Evolutionary conservation across 2,888 invertebrate species (phyloP), one percentile per base, ranked within the genome.

Genomic region (Cancer borealis): DNA sequence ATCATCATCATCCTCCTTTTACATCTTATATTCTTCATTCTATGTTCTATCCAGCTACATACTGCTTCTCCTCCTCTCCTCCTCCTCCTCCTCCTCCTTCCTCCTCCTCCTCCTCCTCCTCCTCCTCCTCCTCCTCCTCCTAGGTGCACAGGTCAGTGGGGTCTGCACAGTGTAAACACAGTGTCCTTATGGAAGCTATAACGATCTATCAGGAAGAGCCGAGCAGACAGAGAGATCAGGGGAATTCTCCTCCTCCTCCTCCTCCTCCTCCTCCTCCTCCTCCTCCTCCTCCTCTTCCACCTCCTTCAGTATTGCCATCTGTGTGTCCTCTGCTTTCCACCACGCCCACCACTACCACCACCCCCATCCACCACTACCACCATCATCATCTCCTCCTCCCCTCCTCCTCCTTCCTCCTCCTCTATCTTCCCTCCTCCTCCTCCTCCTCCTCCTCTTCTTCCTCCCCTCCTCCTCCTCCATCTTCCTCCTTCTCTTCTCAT

Each of bases 131-230:
- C 49, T 49, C 49, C 12, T 49, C 12, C 12, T 90, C 26, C 90
- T 26, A 14, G 87, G 60, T 88, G 88, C 60, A 92, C 88, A 92
- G 92, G 92, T 92, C 92, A 92, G 88, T 30, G 47, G 84, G 73
- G 79, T 4, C 92, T 46, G 79, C 49, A 54, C 87, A 47, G 90
- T 79, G 79, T 93, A 89, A 90, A 90, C 90, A 93, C 46, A 30
- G 21, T 89, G 90, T 90, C 93, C 90, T 90, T 93, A 93, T 90
- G 93, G 73, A 79, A 79, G 90, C 93, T 89, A 93, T 93, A 90
- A 93, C 93, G 93, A 93, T 93, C 93, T 73, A 93, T 93, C 93
- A 93, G 90, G 26, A 45, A 93, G 93, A 93, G 93, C 90, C 93
- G 30, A 30, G 46, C 90, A 79, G 93, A 93, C 93, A 93, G 93